A percentile compares a stretch with the other conserved stretches of the same genome.
These are phyloP conservation scores for Pristionchus fissidentatus DNA, from an alignment of 2,888 invertebrate species.

Conservation along the genomic window DNA sequence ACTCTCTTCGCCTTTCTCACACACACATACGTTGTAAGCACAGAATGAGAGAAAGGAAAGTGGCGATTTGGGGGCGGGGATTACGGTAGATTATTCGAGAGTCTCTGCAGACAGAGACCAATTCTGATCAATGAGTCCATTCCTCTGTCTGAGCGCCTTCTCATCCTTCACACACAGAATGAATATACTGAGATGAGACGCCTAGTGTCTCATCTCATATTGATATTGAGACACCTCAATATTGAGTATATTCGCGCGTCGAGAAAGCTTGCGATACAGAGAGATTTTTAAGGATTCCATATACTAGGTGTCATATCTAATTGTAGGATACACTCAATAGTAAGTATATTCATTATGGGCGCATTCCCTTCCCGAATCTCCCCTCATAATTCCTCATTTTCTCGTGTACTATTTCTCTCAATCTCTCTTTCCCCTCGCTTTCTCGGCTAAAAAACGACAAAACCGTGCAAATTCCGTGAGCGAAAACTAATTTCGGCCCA, in stretches of 20 bases:
- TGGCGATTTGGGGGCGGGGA: conserved; percentile 34
- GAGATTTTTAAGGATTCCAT: too few species aligned
- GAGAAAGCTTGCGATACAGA: too few species aligned
- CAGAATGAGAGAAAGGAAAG: neutral
- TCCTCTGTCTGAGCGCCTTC: neutral
- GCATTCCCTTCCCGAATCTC: neutral
- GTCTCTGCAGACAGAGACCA: too few species aligned
- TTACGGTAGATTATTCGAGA: conserved; percentile 35
- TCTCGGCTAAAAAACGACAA: neutral
- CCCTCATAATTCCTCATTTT: neutral
- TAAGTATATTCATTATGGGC: too few species aligned
- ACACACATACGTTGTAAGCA: conserved; percentile 18
- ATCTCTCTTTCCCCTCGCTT: neutral
- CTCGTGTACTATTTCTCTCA: neutral
- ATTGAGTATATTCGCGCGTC: too few species aligned
- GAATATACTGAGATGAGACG: too few species aligned
- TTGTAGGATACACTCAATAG: too few species aligned
- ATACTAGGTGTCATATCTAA: too few species aligned
- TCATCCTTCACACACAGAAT: too few species aligned
- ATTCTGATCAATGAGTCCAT: too few species aligned
- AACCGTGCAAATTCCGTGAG: neutral
- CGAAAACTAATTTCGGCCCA: conserved; percentile 18
- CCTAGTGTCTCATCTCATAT: neutral
- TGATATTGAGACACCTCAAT: too few species aligned
- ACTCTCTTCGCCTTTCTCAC: neutral